These are phyloP conservation scores for Platysteira castanea DNA, from an alignment of 2,113 vertebrate species.

Conservation along the genomic window DNA sequence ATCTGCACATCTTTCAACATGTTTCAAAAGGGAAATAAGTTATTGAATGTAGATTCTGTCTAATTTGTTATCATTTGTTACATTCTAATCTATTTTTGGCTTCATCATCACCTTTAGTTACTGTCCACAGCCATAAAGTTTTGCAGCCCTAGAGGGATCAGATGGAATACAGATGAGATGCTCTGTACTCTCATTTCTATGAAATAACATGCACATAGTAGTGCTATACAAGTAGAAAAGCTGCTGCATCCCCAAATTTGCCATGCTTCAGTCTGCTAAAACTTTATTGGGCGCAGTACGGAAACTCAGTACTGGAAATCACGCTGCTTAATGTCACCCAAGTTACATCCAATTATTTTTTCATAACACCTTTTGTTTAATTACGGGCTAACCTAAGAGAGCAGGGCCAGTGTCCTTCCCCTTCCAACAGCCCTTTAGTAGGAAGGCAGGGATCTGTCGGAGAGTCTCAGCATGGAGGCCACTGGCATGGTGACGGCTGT, in stretches of 20 bases:
- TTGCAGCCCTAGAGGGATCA: slow-evolving; percentile 2
- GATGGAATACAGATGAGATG: background rate
- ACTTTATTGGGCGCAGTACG: slow-evolving; percentile 41
- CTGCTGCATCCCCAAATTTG: slow-evolving; percentile 49
- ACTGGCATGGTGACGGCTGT: background rate
- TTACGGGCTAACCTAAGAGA: background rate
- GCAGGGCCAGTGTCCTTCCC: background rate
- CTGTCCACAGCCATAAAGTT: background rate
- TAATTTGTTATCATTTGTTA: background rate
- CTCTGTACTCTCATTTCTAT: background rate
- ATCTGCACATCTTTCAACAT: background rate
- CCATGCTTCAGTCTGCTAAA: slow-evolving; percentile 29
- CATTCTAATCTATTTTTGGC: background rate
- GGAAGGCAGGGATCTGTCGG: background rate
- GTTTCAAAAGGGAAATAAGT: background rate
- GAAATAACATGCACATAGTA: background rate
- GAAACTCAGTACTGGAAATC: slow-evolving; percentile 54
- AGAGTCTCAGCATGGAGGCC: background rate
- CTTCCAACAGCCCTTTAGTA: background rate
- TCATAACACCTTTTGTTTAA: slow-evolving; percentile 25
- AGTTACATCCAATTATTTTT: slow-evolving; percentile 45
- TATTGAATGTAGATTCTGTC: background rate
- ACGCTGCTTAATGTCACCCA: background rate
- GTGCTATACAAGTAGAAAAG: slow-evolving; percentile 30
- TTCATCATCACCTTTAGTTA: slow-evolving; percentile 14